Conservation (phyloP, 2,888 invertebrate genomes). For the Temnothorax unifasciatus region DNA sequence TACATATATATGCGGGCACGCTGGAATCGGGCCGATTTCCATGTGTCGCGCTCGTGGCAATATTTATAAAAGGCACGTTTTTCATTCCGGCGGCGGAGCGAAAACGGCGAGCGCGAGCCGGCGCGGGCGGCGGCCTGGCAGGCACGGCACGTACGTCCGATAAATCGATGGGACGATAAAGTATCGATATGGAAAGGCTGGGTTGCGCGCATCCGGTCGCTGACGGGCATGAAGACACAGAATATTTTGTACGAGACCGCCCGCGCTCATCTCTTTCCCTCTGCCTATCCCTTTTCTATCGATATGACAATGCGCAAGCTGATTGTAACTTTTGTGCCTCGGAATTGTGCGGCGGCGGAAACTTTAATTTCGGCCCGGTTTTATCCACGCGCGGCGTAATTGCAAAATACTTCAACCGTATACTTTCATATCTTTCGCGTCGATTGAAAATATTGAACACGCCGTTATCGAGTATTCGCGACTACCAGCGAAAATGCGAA, state of each 20-base stretch:
- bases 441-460: slow-evolving; percentile 17
- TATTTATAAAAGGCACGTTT: slow-evolving; percentile 68
- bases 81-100: slow-evolving; percentile 59
- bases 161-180: slow-evolving; percentile 70
- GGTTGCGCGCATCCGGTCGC: slow-evolving; percentile 6
- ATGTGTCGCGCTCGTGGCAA: slow-evolving; percentile 49
- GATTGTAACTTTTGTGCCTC: background rate
- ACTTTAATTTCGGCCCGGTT: slow-evolving; percentile 7
- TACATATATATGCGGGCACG: background rate
- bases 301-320: slow-evolving; percentile 2
- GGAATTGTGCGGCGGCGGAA: background rate
- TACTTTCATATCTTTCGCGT: background rate
- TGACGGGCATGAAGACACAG: slow-evolving; percentile 2
- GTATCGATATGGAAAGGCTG: slow-evolving; percentile 59
- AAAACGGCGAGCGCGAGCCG: slow-evolving; percentile 50
- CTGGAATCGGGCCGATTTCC: slow-evolving; percentile 44
- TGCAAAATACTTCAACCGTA: slow-evolving; percentile 1
- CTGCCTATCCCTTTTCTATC: background rate
- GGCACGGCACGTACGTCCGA: slow-evolving; percentile 53
- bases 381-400: background rate
- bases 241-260: slow-evolving; percentile 21
- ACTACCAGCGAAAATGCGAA: background rate
- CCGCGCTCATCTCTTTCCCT: background rate
- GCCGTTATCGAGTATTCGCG: slow-evolving; percentile 1
- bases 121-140: background rate